phyloP scores from a whole-genome alignment of 2,888 invertebrate species.

The Tinea pellionella region DNA sequence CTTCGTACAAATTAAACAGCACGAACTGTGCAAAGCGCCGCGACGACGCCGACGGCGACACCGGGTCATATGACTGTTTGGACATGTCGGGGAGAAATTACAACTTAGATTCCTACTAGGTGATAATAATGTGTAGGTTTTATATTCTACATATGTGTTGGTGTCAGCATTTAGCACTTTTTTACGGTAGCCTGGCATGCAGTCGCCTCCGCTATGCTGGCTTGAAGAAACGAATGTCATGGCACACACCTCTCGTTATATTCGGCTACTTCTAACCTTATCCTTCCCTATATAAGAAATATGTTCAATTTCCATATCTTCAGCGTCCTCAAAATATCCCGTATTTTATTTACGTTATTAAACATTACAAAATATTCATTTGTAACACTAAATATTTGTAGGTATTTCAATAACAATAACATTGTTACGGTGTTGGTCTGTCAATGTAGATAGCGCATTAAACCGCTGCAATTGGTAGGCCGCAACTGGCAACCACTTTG shows the following conservation, averaged over 20 bases:
- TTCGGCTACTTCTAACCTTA: no score
- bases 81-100: not conserved
- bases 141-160: not conserved
- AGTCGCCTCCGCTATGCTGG: no score
- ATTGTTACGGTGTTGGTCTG: slow-evolving; percentile 5
- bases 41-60: not conserved
- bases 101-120: not conserved
- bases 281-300: no score
- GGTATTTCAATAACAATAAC: slow-evolving; percentile 7
- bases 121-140: not conserved
- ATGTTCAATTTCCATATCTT: no score
- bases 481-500: slow-evolving; percentile 54
- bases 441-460: slow-evolving; percentile 10
- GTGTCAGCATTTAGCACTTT: no score
- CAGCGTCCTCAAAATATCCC: no score
- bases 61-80: not conserved
- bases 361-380: no score
- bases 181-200: no score
- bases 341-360: no score
- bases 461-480: slow-evolving; percentile 15
- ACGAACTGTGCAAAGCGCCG: not conserved
- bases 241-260: no score
- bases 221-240: no score
- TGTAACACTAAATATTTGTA: no score
- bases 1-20: slow-evolving; percentile 22